Evolutionary conservation across 1,140 invertebrate genomes (phyloP), one percentile per base, ranked within the genome.

Genomic region (Alviniconcha marisindica): DNA sequence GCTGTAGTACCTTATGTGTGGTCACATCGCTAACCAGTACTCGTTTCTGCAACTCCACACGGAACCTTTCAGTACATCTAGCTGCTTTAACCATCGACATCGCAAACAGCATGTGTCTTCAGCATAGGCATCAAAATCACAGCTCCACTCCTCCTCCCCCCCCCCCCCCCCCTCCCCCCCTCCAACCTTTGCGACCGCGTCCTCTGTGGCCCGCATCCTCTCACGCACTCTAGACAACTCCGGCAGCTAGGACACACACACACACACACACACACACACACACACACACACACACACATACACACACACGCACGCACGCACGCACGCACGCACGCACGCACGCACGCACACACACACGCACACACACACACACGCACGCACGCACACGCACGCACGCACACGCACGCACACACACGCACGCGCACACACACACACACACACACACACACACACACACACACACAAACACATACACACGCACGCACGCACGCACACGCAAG

Each of bases 261-360:
- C 56, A 60, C n/a, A 60, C 10, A 60, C n/a, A 60, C 56, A 60
- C n/a, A 60, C 56, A 60, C n/a, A 60, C 56, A 60, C n/a, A 60
- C 56, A 60, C n/a, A 60, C 56, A 60, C n/a, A 60, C 56, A 60
- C n/a, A 60, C 56, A 60, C n/a, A 60, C 56, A 60, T 60, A 60
- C 24, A 60, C 24, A 60, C 56, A 60, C 56, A 60, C 56, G 10
- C 56, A 60, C 56, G 24, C 56, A 60, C 56, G 56, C 56, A 60
- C 56, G 56, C 56, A 60, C 56, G 56, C 56, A 60, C 56, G 56
- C 56, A 60, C 56, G 56, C 56, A 60, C 56, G 56, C 56, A 60
- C 10, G 56, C 24, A 60, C 56, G 56, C 56, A 60, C 56, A 60
- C 56, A 28, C 56, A 60, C 56, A 60, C 56, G 24, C 24, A 60